Conservation (phyloP, 2,888 invertebrate species). For the Romanomermis culicivorax region DNA sequence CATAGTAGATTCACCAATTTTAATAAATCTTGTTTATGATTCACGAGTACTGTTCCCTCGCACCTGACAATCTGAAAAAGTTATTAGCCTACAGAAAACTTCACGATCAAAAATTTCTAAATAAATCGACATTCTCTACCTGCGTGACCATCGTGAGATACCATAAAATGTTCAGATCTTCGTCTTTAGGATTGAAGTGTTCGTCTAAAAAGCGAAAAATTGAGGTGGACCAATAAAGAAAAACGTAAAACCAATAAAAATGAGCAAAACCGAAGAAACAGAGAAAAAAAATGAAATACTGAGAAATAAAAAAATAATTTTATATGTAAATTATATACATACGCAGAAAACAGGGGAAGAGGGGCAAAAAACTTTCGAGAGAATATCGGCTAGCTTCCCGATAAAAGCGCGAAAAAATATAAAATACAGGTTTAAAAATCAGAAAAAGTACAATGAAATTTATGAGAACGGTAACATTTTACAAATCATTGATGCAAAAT, state of each 20-base stretch:
- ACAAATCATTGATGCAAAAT: no score
- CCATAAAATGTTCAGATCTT: constrained; percentile 24
- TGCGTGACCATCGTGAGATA: constrained; percentile 17
- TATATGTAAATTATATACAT: no score
- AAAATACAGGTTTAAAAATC: no score
- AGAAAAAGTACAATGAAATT: no score
- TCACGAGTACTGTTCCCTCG: constrained; percentile 42
- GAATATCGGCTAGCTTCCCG: background rate
- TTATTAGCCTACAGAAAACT: background rate
- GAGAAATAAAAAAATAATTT: no score
- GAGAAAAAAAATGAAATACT: no score
- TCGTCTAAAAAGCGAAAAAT: constrained; percentile 1
- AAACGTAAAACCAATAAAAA: no score
- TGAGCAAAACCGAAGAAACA: no score
- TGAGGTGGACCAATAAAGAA: background rate
- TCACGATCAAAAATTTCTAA: background rate
- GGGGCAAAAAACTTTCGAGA: background rate
- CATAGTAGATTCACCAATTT: constrained; percentile 48
- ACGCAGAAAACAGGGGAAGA: background rate
- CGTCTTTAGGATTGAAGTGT: constrained; percentile 13
- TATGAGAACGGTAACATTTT: no score
- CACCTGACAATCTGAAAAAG: constrained; percentile 40
- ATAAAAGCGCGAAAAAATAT: no score
- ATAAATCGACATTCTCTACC: constrained; percentile 11
- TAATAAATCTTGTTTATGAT: constrained; percentile 43